Evolutionary conservation across 2,797 vertebrate genomes (phyloP), one percentile per base, ranked within the genome.

Genomic region (Bovichtus variegatus): DNA sequence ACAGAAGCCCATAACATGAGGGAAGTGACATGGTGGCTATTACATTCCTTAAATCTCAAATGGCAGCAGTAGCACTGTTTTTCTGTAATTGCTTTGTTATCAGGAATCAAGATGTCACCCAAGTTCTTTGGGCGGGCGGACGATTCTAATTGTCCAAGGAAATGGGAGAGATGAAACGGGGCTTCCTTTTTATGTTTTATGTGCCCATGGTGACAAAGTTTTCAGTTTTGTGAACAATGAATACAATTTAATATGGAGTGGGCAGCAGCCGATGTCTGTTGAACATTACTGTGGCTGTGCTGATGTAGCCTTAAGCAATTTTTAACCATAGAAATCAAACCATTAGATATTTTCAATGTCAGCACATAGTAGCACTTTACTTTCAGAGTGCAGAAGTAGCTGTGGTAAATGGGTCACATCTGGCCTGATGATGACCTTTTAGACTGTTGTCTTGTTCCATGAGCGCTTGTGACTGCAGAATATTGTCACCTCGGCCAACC

Each of bases 351-450:
- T 71, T 78, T 60, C 43, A n/a, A 27, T 59, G 77, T 55, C 64
- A 49, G 0, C 8, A 65, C 18, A 41, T 1, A 36, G 49, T 38
- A 38, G 41, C 58, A 61, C 51, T 71, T 13, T 31, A 34, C 43
- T 55, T 44, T 72, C 27, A 76, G 15, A 70, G 62, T 65, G 19
- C 54, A 50, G 16, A 57, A 58, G 63, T 53, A 64, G 43, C 59
- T 61, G 25, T 50, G 34, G 55, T 81, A 81, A 85, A 81, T 79
- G 23, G 80, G 76, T 87, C 66, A 74, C 80, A 73, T 72, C 40
- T 74, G 57, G 40, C 58, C 73, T 19, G 62, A 76, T 54, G 60
- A 59, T 85, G 84, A 90, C 84, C 74, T 86, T 83, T 88, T 70
- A n/a, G 62, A 71, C 50, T 53, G 47, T 53, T 83, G 80, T 72